Evolutionary conservation across 2,888 invertebrate species (phyloP), one percentile per base, ranked within the genome.

Genomic region (Caenorhabditis wallacei): DNA sequence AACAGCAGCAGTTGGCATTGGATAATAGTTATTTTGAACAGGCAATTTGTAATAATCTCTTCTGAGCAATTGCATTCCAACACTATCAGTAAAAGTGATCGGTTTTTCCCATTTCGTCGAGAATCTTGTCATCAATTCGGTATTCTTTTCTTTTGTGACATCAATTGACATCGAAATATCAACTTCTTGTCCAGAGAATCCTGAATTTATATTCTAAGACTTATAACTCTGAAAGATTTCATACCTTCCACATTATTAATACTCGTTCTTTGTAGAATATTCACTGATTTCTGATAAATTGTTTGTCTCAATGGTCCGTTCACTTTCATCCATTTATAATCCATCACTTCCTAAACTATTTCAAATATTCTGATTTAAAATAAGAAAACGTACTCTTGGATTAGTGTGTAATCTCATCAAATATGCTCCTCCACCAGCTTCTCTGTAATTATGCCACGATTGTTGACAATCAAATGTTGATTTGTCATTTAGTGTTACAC

Each of bases 1-100:
- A 11, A 88, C 85, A 2, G 82, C 87, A 1, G 87, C 80, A 2
- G 87, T 84, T 3, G 88, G 87, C 88, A 88, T 88, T n/a, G 88
- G 88, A 79, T 88, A 88, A 75, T 88, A 88, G 56, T 87, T 87
- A 35, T 83, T 71, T 11, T 81, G 63, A 4, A 79, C 79, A 10
- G 63, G 66, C 8, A 79, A 22, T 13, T 56, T 18, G 63, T 81
- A 80, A 35, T 69, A 70, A 13, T 85, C 80, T 13, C 88, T 69
- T 43, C 82, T 70, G 3, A 87, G 26, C 26, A 87, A 68, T 72
- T 88, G 88, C 63, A 88, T 46, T 75, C 87, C 88, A 30, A 88
- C 83, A 74, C 85, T 85, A 35, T 88, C 88, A 8, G 80, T 74
- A 22, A 59, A 80, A n/a, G 56, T 76, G 1, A n/a, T 18, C 20